Evolutionary conservation across 2,797 vertebrate species (phyloP).

Genomic region (Erpetoichthys calabaricus): DNA sequence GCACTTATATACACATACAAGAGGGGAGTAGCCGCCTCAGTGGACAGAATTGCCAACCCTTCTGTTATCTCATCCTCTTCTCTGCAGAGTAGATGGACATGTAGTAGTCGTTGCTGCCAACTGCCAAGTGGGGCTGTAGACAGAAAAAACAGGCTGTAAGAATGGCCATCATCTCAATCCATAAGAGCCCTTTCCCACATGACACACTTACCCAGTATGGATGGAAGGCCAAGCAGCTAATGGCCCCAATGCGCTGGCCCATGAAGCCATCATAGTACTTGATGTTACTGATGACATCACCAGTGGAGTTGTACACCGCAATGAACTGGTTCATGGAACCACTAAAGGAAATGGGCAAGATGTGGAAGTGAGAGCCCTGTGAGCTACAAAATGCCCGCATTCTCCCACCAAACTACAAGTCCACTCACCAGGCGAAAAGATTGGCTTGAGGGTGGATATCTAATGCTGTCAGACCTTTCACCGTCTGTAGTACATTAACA

Average conservation of each 20-base stretch:
- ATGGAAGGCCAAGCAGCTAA: conserved; percentile 95
- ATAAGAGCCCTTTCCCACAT: not conserved
- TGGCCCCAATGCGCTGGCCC: conserved; percentile 91
- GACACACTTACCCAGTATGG: conserved; percentile 73
- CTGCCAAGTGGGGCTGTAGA: conserved; percentile 80
- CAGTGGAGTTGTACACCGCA: conserved; percentile 75
- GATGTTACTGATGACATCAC: conserved; percentile 92
- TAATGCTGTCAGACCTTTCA: conserved; percentile 82
- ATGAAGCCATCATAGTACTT: conserved; percentile 98
- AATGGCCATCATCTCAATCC: too few species aligned
- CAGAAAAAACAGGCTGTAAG: not conserved
- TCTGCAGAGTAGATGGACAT: conserved; percentile 98
- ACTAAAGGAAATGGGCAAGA: conserved; percentile 30
- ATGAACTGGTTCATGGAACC: conserved; percentile 98
- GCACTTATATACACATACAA: conserved; percentile 49
- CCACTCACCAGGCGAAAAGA: conserved; percentile 83
- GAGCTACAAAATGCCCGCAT: not conserved
- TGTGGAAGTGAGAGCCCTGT: not conserved
- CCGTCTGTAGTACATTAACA: conserved; percentile 79
- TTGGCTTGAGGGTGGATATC: conserved; percentile 93
- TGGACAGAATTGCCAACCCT: conserved; percentile 14
- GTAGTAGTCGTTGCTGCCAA: conserved; percentile 97
- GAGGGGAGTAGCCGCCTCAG: too few species aligned
- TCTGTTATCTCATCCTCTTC: conserved; percentile 86
- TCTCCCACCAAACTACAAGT: not conserved